Conservation (phyloP, 1,140 invertebrate species). For the Hetaerina americana region DNA sequence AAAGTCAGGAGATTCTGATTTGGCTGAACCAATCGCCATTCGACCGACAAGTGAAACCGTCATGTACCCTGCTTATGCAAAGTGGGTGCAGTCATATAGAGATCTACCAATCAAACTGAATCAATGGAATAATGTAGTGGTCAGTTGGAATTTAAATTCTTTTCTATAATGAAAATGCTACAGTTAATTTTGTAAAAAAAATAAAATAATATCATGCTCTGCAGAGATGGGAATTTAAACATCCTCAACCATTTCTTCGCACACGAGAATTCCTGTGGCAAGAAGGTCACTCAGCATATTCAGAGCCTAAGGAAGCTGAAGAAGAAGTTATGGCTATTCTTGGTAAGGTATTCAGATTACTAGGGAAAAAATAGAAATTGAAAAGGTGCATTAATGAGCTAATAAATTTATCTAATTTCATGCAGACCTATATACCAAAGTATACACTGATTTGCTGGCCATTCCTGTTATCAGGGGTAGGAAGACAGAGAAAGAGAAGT, state of each 20-base stretch:
- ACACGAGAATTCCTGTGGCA: slow-evolving; percentile 99
- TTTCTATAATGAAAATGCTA: too few species aligned
- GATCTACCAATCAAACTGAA: slow-evolving; percentile 93
- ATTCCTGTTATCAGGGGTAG: slow-evolving; percentile 89
- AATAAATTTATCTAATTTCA: too few species aligned
- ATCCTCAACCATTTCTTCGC: slow-evolving; percentile 94
- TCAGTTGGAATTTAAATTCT: too few species aligned
- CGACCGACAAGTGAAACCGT: slow-evolving; percentile 98
- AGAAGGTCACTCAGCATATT: slow-evolving; percentile 95
- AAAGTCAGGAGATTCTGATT: slow-evolving; percentile 81
- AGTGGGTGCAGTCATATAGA: slow-evolving; percentile 96
- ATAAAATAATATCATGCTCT: slow-evolving; percentile 1
- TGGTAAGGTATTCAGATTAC: too few species aligned
- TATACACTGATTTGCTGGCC: slow-evolving; percentile 89
- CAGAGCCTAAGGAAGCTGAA: slow-evolving; percentile 66
- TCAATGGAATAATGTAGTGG: slow-evolving; percentile 99
- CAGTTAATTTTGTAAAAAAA: too few species aligned
- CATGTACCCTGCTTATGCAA: slow-evolving; percentile 98
- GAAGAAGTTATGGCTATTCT: slow-evolving; percentile 73
- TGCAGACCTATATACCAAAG: slow-evolving; percentile 62
- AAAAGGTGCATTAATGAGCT: not conserved
- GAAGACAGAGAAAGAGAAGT: slow-evolving; percentile 99
- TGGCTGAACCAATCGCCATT: slow-evolving; percentile 97
- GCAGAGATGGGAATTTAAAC: slow-evolving; percentile 98
- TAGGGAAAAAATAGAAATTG: not conserved